These are phyloP conservation scores for Conopomorpha cramerella DNA, from an alignment of 1,140 invertebrate genomes.

Conservation along the genomic window DNA sequence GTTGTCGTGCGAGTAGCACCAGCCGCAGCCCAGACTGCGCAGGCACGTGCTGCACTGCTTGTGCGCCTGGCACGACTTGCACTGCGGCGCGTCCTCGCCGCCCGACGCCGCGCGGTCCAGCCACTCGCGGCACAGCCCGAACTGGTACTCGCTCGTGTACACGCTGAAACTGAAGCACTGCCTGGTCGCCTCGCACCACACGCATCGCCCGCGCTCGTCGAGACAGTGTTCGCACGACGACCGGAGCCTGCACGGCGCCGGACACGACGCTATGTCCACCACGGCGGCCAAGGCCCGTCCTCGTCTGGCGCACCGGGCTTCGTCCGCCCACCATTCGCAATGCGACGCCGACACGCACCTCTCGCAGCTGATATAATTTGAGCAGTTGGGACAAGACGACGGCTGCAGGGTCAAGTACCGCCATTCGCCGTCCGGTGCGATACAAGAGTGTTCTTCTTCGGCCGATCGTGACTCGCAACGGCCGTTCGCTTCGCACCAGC, in stretches of 20 bases:
- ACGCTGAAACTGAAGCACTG: conserved; percentile 94
- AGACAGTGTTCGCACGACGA: conserved; percentile 81
- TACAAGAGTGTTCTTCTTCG: conserved; percentile 69
- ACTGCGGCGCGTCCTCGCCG: conserved; percentile 60
- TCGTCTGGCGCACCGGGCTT: conserved; percentile 80
- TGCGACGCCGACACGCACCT: conserved; percentile 70
- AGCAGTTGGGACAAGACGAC: conserved; percentile 82
- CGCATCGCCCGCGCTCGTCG: conserved; percentile 83
- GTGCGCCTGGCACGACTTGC: conserved; percentile 79
- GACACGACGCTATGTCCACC: conserved; percentile 66
- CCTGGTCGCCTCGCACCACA: conserved; percentile 91
- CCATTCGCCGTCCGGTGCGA: conserved; percentile 64
- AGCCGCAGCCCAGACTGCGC: conserved; percentile 85
- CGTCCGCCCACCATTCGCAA: conserved; percentile 90
- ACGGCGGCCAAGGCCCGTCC: conserved; percentile 75
- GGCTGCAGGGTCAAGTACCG: conserved; percentile 80
- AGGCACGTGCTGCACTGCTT: conserved; percentile 82
- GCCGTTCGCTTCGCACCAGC: conserved; percentile 81
- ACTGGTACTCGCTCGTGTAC: conserved; percentile 92
- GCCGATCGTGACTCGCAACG: conserved; percentile 66
- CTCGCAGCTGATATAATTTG: conserved; percentile 85
- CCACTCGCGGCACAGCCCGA: conserved; percentile 91
- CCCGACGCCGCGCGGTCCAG: conserved; percentile 74
- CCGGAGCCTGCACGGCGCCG: conserved; percentile 75
- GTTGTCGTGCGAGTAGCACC: conserved; percentile 89